Evolutionary conservation across 2,888 invertebrate genomes (phyloP), one percentile per base, ranked within the genome.

Genomic region (Melanotus villosus): DNA sequence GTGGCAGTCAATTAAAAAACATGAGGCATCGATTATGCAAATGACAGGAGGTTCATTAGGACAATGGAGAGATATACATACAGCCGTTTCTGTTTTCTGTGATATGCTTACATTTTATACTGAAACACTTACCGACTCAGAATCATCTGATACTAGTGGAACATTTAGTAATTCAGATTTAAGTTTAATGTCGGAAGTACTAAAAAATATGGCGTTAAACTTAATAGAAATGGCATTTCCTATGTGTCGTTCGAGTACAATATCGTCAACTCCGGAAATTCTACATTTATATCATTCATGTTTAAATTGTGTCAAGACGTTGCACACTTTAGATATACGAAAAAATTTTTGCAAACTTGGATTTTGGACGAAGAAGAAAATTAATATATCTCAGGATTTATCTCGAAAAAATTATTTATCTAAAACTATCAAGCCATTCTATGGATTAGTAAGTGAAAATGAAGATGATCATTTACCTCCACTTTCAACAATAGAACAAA

Each of bases 271-370:
- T n/a, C 77, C 80, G 2, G 84, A 84, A 78, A 77, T 83, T 23
- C 75, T 81, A 1, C 84, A 84, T 73, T 74, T 85, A 32, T 85
- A 85, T 66, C 77, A 79, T 64, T 79, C 82, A 2, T 83, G 83
- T 66, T 67, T 85, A 38, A 81, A 78, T 56, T 82, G 83, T 63
- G 80, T 84, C 1, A 82, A 83, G 72, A 82, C 83, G 77, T 86
- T 98, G 69, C 93, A 98, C 85, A 92, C 92, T 12, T 89, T 98
- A 18, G 98, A 99, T 86, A 88, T 93, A 21, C 89, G 98, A 21
- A 88, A 94, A 57, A 89, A 89, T 54, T 94, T 94, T 80, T 94
- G 94, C 78, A 81, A 81, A 30, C 59, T 76, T 2, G 82, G 81
- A 7, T 85, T 85, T 71, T 85, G 85, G 85, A 84, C 84, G 0